phyloP scores from a whole-genome alignment of 2,888 invertebrate genomes.

The Xylota sylvarum region DNA sequence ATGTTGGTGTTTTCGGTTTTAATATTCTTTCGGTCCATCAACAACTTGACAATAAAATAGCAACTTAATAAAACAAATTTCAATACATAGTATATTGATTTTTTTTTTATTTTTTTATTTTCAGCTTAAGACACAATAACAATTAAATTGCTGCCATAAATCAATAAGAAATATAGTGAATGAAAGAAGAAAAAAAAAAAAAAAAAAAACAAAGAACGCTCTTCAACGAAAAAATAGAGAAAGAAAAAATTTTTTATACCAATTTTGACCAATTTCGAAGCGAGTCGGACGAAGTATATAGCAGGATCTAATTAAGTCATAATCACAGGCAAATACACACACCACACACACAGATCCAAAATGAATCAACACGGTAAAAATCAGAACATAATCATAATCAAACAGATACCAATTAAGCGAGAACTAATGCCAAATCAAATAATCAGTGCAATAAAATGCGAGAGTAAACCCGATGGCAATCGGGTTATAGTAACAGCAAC shows the following conservation, averaged over 20 bases:
- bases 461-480: slow-evolving; percentile 61
- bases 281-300: too few relatives aligned
- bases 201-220: background rate
- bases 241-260: slow-evolving; percentile 1
- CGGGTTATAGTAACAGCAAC: slow-evolving; percentile 54
- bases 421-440: slow-evolving; percentile 68
- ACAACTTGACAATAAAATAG: slow-evolving; percentile 14
- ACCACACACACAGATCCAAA: background rate
- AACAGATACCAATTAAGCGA: slow-evolving; percentile 65
- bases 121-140: slow-evolving; percentile 29
- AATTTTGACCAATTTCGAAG: slow-evolving; percentile 12
- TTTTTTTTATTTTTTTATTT: slow-evolving; percentile 27
- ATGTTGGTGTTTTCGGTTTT: background rate
- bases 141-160: slow-evolving; percentile 47
- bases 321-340: background rate
- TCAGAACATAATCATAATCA: slow-evolving; percentile 71
- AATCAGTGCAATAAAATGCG: slow-evolving; percentile 65
- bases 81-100: background rate
- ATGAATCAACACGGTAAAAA: slow-evolving; percentile 73
- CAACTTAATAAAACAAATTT: slow-evolving; percentile 11
- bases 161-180: slow-evolving; percentile 18
- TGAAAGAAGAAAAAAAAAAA: background rate
- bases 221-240: background rate
- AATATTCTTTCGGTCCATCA: slow-evolving; percentile 3
- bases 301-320: slow-evolving; percentile 1